Percentiles rank a stretch among this genome's conserved stretches.
Evolutionary conservation across 2,888 invertebrate genomes (phyloP).

Genomic region (Erynnis tages): DNA sequence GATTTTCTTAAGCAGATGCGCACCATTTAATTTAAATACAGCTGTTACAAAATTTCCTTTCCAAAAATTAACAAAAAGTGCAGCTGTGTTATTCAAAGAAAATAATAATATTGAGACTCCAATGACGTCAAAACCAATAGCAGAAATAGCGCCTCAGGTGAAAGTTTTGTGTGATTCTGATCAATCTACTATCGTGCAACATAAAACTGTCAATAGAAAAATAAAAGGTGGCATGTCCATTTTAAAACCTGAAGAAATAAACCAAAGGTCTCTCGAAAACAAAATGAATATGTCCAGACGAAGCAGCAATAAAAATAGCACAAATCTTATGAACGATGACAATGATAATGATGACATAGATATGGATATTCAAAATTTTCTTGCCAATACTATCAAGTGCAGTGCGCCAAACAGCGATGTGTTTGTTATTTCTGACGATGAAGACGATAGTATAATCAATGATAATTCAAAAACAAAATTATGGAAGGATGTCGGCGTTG

Average conservation of each 20-base stretch:
- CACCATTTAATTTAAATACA: neutral
- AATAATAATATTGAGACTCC: neutral
- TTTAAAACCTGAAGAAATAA: slow-evolving; percentile 74
- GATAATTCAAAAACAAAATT: slow-evolving; percentile 9
- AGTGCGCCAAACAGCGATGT: slow-evolving; percentile 37
- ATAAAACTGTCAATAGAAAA: slow-evolving; percentile 33
- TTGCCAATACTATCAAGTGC: slow-evolving; percentile 42
- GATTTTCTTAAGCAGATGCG: slow-evolving; percentile 1
- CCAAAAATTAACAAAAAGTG: neutral
- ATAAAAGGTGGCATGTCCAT: slow-evolving; percentile 55
- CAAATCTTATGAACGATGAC: neutral
- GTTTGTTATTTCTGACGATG: slow-evolving; percentile 45
- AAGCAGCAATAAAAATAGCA: slow-evolving; percentile 3
- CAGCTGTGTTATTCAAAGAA: neutral
- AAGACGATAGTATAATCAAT: slow-evolving; percentile 29
- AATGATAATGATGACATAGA: slow-evolving; percentile 31
- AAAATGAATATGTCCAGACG: slow-evolving; percentile 6
- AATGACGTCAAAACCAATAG: slow-evolving; percentile 44
- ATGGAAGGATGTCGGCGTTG: slow-evolving; percentile 52
- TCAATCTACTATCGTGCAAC: slow-evolving; percentile 17
- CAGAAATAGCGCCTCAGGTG: slow-evolving; percentile 51
- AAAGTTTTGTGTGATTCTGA: slow-evolving; percentile 47
- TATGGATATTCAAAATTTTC: slow-evolving; percentile 52
- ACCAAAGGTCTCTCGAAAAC: slow-evolving; percentile 45
- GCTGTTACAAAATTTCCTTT: slow-evolving; percentile 14